Percentiles rank a stretch among this genome's conserved stretches.
These are phyloP conservation scores for Nyctereutes procyonoides DNA, from an alignment of 2,113 vertebrate genomes.

Conservation along the genomic window DNA sequence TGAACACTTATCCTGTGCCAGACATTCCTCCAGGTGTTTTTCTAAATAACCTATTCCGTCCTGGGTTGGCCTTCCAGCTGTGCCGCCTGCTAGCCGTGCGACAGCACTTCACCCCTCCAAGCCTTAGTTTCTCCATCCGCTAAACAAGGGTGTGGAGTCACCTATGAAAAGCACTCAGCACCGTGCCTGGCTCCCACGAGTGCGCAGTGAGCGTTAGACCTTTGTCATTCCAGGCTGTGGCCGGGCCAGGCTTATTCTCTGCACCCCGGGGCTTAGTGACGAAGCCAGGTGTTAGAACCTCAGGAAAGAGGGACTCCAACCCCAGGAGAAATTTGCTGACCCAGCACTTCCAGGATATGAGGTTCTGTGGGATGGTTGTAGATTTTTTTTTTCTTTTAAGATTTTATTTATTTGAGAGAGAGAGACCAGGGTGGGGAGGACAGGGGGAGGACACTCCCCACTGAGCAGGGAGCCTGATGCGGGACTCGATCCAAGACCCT, in stretches of 20 bases:
- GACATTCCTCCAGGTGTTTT: neutral
- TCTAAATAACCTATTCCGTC: neutral
- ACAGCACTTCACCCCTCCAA: neutral
- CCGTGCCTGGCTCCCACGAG: neutral
- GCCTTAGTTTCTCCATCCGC: neutral
- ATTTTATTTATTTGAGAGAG: neutral
- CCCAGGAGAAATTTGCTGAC: neutral
- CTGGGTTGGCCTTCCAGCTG: neutral
- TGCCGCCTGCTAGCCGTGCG: neutral
- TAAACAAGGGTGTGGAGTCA: neutral
- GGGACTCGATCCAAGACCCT: neutral
- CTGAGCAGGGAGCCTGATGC: neutral
- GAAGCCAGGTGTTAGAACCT: neutral
- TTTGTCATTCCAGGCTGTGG: neutral
- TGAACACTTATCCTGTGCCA: neutral
- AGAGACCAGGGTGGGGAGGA: neutral
- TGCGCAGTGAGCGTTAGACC: neutral
- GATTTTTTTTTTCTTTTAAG: neutral
- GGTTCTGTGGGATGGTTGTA: neutral
- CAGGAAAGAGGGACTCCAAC: neutral
- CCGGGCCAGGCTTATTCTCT: neutral
- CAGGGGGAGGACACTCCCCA: neutral
- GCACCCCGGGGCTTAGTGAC: neutral
- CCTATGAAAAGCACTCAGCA: neutral
- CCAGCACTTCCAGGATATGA: neutral